Base-by-base conservation (phyloP, 2,888 invertebrate species). In the Microplitis deprimator region DNA sequence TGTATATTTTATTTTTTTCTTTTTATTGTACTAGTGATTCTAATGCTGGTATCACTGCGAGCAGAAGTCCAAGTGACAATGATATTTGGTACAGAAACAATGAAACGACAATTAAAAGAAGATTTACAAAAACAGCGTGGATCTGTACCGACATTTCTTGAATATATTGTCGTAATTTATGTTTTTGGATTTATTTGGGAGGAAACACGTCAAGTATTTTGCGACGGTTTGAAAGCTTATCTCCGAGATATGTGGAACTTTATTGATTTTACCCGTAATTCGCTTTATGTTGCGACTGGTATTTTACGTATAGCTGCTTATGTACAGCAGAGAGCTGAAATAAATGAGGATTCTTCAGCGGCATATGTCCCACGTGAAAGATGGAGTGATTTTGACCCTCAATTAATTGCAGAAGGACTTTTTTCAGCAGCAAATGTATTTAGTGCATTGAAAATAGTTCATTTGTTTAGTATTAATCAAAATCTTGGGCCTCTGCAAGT, bases 361-460 rank as follows among this genome's bases (percentile, higher is more conserved):
- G 95, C 95, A 29, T 95, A 92, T 84, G 93, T 96, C 40, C 94
- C 96, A 0, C 92, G 98, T 39, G 96, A 97, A 84, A 91, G 95
- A 73, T 98, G 98, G 98, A 93, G 96, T 82, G 95, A 96, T 6
- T 98, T 96, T 87, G 98, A 98, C 90, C 97, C 97, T 0, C 97
- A 98, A 87, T 91, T 98, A 6, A 96, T 98, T 41, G 96, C 97
- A 6, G 97, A 97, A 87, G 97, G 97, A 50, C 91, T 98, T 72
- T 98, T 98, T 90, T 97, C 98, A 8, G 97, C 96, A 0, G 98
- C 98, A 73, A 98, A 98, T 91, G 94, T 98, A 79, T 97, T 97
- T 88, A 96, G 95, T 89, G 97, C 97, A 4, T 91, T 98, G 78
- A 98, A 98, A 90, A 90, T 98, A 87, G 95, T 98, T 20, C 97